Evolutionary conservation across 2,888 invertebrate species (phyloP).

Genomic region (Callyntrura guangdongensis): DNA sequence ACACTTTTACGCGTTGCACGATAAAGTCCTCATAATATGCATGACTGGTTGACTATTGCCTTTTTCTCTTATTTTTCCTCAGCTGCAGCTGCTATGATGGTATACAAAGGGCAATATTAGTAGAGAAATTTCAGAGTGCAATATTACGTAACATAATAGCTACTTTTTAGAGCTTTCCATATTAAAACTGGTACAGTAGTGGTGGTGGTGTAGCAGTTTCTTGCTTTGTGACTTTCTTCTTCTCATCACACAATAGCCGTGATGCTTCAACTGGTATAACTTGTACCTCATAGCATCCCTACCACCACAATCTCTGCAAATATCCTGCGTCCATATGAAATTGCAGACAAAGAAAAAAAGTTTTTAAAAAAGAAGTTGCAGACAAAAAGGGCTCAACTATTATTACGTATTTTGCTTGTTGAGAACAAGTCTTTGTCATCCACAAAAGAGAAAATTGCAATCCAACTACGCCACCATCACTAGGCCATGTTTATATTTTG

Average conservation of each 20-base stretch:
- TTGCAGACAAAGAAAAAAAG: conserved; percentile 51
- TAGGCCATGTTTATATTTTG: too few relatives aligned
- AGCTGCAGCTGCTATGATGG: background rate
- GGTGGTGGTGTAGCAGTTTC: conserved; percentile 39
- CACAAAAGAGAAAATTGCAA: conserved; percentile 60
- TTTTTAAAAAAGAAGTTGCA: conserved; percentile 19
- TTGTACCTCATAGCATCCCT: conserved; percentile 49
- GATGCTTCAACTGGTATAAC: conserved; percentile 30
- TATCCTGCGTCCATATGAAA: background rate
- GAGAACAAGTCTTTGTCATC: background rate
- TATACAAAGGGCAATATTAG: conserved; percentile 9
- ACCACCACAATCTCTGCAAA: background rate
- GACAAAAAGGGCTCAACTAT: conserved; percentile 40
- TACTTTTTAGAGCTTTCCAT: conserved; percentile 40
- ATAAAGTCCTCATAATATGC: conserved; percentile 68
- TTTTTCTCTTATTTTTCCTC: conserved; percentile 4
- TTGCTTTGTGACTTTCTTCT: conserved; percentile 38
- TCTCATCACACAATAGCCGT: background rate
- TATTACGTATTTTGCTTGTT: conserved; percentile 38
- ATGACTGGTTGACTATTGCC: conserved; percentile 63
- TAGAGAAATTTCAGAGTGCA: background rate
- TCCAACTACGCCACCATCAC: background rate
- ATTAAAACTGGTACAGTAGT: conserved; percentile 22
- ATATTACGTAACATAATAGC: conserved; percentile 39
- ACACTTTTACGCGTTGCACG: too few relatives aligned